Conservation (phyloP, 2,797 vertebrate genomes). For the Liparis tanakae region DNA sequence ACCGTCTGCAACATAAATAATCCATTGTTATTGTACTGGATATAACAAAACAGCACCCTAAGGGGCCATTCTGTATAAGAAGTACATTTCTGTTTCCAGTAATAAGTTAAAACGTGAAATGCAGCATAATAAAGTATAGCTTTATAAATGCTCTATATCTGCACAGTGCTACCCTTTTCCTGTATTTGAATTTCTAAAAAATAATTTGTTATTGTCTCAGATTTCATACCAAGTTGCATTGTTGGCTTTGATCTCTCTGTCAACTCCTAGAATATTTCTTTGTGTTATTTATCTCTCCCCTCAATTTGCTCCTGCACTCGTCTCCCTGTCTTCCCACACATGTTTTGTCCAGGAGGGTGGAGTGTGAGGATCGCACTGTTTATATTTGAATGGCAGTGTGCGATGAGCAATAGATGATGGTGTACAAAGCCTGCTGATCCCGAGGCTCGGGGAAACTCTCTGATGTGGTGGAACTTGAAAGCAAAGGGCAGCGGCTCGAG, state of each 20-base stretch:
- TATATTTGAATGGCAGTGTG: slow-evolving; percentile 79
- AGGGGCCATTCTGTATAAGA: background rate
- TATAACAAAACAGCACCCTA: background rate
- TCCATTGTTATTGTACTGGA: background rate
- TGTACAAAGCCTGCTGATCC: slow-evolving; percentile 80
- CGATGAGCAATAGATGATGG: slow-evolving; percentile 81
- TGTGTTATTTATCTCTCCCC: slow-evolving; percentile 54
- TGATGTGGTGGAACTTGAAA: slow-evolving; percentile 83
- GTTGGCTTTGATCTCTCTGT: slow-evolving; percentile 64
- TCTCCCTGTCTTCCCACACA: slow-evolving; percentile 71
- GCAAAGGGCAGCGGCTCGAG: slow-evolving; percentile 71
- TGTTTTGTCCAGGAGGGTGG: slow-evolving; percentile 66
- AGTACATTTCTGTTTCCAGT: background rate
- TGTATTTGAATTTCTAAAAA: slow-evolving; percentile 32
- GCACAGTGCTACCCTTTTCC: background rate
- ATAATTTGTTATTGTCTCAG: slow-evolving; percentile 41
- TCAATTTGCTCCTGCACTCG: slow-evolving; percentile 56
- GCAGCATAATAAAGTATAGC: background rate
- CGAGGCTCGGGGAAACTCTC: slow-evolving; percentile 67
- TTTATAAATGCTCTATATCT: background rate
- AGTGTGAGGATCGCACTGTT: slow-evolving; percentile 81
- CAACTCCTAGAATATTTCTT: slow-evolving; percentile 61
- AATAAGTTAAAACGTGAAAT: background rate
- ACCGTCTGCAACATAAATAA: background rate
- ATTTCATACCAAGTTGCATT: slow-evolving; percentile 40